Evolutionary conservation across 2,888 invertebrate species (phyloP).

Genomic region (Lithodes maja): DNA sequence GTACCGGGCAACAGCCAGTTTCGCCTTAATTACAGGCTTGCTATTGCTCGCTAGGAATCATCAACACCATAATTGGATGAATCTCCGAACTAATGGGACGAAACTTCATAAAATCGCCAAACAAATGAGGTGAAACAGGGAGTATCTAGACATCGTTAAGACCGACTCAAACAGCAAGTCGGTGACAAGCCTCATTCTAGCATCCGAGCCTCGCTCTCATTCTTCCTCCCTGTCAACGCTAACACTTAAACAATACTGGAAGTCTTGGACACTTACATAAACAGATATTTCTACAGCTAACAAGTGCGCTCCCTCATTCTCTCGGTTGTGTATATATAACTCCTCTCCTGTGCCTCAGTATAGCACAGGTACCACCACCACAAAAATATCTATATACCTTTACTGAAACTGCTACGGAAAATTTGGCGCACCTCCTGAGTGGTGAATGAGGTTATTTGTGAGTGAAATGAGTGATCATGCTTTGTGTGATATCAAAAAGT

Average conservation of each 20-base stretch:
- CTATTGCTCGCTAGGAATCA: too few relatives aligned
- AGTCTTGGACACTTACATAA: slow-evolving; percentile 37
- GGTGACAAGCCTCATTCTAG: too few relatives aligned
- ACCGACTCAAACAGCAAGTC: too few relatives aligned
- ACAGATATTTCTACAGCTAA: slow-evolving; percentile 12
- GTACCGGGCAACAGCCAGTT: too few relatives aligned
- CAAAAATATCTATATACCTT: not conserved
- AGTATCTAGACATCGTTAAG: too few relatives aligned
- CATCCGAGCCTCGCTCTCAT: not conserved
- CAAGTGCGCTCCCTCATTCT: slow-evolving; percentile 1
- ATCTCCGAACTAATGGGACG: too few relatives aligned
- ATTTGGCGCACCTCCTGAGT: not conserved
- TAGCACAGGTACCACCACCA: not conserved
- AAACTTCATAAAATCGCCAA: too few relatives aligned
- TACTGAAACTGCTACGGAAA: not conserved
- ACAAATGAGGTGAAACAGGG: too few relatives aligned
- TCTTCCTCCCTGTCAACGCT: not conserved
- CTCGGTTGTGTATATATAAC: not conserved
- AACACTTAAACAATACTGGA: slow-evolving; percentile 43
- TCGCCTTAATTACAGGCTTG: too few relatives aligned
- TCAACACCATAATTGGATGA: too few relatives aligned
- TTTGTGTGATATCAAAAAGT: not conserved
- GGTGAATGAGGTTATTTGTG: not conserved
- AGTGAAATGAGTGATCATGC: not conserved
- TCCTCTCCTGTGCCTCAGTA: not conserved